These are phyloP conservation scores for Carollia perspicillata DNA, from an alignment of 2,113 vertebrate species.

Conservation along the genomic window DNA sequence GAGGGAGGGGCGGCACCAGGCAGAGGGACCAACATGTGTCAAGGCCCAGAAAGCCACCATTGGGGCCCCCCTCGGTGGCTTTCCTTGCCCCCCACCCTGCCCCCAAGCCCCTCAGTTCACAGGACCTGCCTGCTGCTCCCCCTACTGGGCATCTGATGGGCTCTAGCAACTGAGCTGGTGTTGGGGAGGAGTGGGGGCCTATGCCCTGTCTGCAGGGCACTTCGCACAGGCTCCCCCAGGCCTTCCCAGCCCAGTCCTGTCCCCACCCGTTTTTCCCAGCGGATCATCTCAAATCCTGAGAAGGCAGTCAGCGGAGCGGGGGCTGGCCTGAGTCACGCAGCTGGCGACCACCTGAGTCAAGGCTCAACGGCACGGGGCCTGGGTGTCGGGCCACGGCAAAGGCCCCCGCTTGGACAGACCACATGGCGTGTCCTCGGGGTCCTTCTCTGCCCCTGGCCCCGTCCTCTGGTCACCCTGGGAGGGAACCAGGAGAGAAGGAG, in stretches of 20 bases:
- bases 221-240: background rate
- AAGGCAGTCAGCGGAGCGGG: background rate
- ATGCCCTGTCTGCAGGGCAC: background rate
- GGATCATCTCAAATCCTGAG: background rate
- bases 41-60: background rate
- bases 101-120: background rate
- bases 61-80: background rate
- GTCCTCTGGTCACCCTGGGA: rapidly evolving
- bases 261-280: background rate
- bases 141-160: background rate
- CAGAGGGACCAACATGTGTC: background rate
- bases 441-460: background rate
- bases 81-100: background rate
- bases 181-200: background rate
- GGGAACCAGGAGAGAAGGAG: background rate
- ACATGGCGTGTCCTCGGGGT: rapidly evolving
- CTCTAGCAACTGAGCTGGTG: background rate
- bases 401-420: background rate
- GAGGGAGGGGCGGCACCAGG: background rate
- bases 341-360: background rate
- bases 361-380: background rate
- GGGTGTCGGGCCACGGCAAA: background rate
- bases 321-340: background rate
- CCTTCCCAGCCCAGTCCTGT: background rate
- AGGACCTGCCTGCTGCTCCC: background rate